Conservation (phyloP, 2,888 invertebrate genomes). For the Heteromyza rotundicornis region DNA sequence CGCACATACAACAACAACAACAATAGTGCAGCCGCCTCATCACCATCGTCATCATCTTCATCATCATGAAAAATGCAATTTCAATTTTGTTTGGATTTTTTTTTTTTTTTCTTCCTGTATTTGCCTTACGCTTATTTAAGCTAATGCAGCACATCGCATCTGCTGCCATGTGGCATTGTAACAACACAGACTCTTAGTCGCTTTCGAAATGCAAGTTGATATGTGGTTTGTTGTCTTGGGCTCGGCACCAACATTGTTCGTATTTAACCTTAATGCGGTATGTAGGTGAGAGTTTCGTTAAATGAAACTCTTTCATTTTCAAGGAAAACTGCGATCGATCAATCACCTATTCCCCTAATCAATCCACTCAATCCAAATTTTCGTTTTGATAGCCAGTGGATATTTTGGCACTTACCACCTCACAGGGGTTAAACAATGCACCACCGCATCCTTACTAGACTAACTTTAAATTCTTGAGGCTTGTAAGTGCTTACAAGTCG, state of each 20-base stretch:
- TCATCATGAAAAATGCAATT: slow-evolving; percentile 53
- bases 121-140: slow-evolving; percentile 27
- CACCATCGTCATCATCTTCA: slow-evolving; percentile 21
- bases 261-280: too few species aligned
- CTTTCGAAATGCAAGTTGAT: slow-evolving; percentile 9
- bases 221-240: not conserved
- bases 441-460: slow-evolving; percentile 26
- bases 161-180: not conserved
- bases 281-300: too few species aligned
- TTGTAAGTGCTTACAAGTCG: slow-evolving; percentile 36
- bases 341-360: too few species aligned
- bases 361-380: too few species aligned
- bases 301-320: too few species aligned
- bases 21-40: slow-evolving; percentile 12
- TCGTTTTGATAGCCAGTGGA: too few species aligned
- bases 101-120: slow-evolving; percentile 13
- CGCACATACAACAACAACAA: not conserved
- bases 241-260: not conserved
- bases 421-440: not conserved
- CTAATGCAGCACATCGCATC: slow-evolving; percentile 18
- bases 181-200: slow-evolving; percentile 44
- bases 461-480: slow-evolving; percentile 52
- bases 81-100: slow-evolving; percentile 38
- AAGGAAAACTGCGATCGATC: too few species aligned
- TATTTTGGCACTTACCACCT: too few species aligned